Base-by-base conservation (phyloP, 2,888 invertebrate species). In the Trissolcus japonicus region DNA sequence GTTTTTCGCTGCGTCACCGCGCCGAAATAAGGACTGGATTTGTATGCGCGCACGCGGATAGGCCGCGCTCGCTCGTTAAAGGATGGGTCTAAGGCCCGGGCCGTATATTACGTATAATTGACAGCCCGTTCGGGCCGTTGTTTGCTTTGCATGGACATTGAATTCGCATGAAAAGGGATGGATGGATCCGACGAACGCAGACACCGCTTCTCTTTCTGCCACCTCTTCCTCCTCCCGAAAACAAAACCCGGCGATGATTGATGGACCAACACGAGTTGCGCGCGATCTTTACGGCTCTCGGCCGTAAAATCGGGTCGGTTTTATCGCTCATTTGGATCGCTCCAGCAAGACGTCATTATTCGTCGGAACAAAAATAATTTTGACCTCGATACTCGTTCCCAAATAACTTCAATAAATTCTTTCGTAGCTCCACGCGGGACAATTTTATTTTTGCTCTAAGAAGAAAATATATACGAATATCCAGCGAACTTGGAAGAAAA, bases 91-190 rank as follows among this genome's bases (percentile, higher is more conserved):
- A 86, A 86, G 85, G 86, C 85, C 87, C 85, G 83, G 86, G 86
- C 87, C 87, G 88, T 89, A 89, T 89, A 89, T 88, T 88, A 89
- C 87, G 86, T 87, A 88, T 89, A 88, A 89, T 89, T 89, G 89
- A 89, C 89, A 89, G 88, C 85, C n/a, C 88, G 85, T 85, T 82
- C 83, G 82, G 76, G 80, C 69, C 85, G 86, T 82, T 84, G 87
- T 86, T 88, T 87, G 86, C 87, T 88, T 88, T 88, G 88, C 88
- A 88, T 88, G 88, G 87, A 87, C 88, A 87, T 88, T 87, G 86
- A 87, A 87, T 86, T 85, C 85, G 84, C 84, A 82, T 81, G 80
- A 80, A 75, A 73, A 76, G 79, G 81, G 81, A 79, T 65, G 73
- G 78, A 74, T 55, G 71, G 82, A 9, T 74, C 78, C 76, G 60